phyloP scores from a whole-genome alignment of 2,113 vertebrate genomes.

The Xiphorhynchus elegans region DNA sequence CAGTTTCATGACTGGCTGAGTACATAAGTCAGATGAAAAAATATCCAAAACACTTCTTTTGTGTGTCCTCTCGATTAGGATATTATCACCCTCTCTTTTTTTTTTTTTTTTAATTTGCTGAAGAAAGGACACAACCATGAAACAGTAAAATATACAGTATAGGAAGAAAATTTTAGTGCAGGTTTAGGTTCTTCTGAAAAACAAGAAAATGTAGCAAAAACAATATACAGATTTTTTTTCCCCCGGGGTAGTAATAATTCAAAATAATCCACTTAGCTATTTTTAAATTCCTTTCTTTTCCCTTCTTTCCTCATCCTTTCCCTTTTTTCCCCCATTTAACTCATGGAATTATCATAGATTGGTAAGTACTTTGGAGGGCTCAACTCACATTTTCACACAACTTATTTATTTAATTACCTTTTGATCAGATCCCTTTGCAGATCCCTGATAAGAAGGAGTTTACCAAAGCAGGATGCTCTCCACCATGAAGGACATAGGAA shows the following conservation, averaged over 20 bases:
- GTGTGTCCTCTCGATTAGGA: not conserved
- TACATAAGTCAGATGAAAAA: not conserved
- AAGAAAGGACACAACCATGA: not conserved
- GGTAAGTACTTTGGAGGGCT: not conserved
- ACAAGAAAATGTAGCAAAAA: not conserved
- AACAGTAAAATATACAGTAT: not conserved
- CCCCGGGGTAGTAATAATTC: not conserved
- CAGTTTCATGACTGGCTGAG: not conserved
- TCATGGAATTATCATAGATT: not conserved
- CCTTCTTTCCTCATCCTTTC: not conserved
- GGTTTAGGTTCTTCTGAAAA: not conserved
- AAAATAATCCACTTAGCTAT: not conserved
- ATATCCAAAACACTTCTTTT: not conserved
- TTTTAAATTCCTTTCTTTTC: not conserved
- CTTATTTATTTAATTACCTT: not conserved
- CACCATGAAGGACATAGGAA: not conserved
- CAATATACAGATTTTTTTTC: not conserved
- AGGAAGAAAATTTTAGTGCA: not conserved
- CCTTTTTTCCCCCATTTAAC: accelerated
- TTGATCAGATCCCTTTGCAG: not conserved
- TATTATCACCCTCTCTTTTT: not conserved
- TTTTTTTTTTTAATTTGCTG: not conserved
- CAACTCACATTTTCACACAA: not conserved
- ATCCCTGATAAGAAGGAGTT: not conserved
- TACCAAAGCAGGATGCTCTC: not conserved